Base-by-base conservation (phyloP, 2,113 vertebrate species). In the Phainopepla nitens region DNA sequence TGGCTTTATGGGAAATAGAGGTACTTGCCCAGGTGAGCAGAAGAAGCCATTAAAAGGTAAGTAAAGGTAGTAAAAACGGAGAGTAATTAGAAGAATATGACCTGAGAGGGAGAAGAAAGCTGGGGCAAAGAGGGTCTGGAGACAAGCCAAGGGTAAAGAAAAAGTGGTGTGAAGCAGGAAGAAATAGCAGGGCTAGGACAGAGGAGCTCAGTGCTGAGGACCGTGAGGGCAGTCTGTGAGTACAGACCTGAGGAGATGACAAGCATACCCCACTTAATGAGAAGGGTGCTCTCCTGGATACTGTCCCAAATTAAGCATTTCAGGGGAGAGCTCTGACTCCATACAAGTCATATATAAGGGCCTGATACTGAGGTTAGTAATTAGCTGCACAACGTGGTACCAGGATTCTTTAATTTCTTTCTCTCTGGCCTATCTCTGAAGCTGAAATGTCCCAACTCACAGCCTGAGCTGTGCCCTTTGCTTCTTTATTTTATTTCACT, bases 401-500 rank as follows among this genome's bases (percentile, higher is more conserved):
- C 31, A 45, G 16, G 41, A 89, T 64, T 64, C 51, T 58, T 80
- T 83, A 2, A 2, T 56, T 86, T 70, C 33, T 41, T 71, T 95
- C 80, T 75, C 44, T 75, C 65, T 45, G 36, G 76, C 61, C 70
- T 76, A 19, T 35, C 60, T 73, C 60, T 61, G 53, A 90, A 89
- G 71, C 57, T 39, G 50, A 10, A 95, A 70, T 41, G 64, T 49
- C 76, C 90, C 80, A 83, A 69, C 51, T 84, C 86, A 57, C 72
- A 93, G 77, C 45, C 94, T 69, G 80, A 92, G 80, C 65, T 64
- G 86, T 68, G 80, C 65, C 49, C 90, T 96, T 91, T 89, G 72
- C 72, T 95, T 77, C 87, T 93, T 89, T 80, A 89, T 51, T 96
- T 91, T 57, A 62, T 65, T 96, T 87, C 90, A 60, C 62, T 65